A percentile compares a stretch with the other conserved stretches of the same genome.
phyloP scores from a whole-genome alignment of 2,113 vertebrate genomes.

The Nannospalax galili region DNA sequence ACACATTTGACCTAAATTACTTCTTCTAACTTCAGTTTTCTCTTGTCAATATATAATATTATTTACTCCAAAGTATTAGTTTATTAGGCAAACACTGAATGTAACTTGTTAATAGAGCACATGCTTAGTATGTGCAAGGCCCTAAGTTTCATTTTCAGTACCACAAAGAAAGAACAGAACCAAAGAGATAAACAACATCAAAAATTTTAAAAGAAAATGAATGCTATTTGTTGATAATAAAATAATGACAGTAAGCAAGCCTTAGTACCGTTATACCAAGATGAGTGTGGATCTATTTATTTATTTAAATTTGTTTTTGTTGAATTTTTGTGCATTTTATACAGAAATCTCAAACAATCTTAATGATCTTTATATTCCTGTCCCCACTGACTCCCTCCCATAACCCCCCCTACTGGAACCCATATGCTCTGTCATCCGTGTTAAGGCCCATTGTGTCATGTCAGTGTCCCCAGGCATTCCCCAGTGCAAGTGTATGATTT shows the following conservation, averaged over 20 bases:
- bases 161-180: not conserved
- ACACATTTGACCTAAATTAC: not conserved
- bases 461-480: too few relatives aligned
- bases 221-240: not conserved
- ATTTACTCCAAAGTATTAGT: not conserved
- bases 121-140: not conserved
- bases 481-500: too few relatives aligned
- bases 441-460: too few relatives aligned
- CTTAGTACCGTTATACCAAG: not conserved
- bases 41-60: not conserved
- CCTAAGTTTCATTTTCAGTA: not conserved
- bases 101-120: not conserved
- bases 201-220: not conserved
- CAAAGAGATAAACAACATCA: not conserved
- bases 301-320: too few relatives aligned
- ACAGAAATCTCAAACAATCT: too few relatives aligned
- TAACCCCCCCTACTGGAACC: too few relatives aligned
- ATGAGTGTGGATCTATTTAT: too few relatives aligned
- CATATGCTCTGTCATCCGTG: too few relatives aligned
- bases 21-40: not conserved
- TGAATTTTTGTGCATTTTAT: too few relatives aligned
- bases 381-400: too few relatives aligned
- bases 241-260: not conserved
- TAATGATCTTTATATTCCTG: too few relatives aligned
- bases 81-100: not conserved